phyloP scores from a whole-genome alignment of 1,140 invertebrate genomes.

The Pectinophora gossypiella region DNA sequence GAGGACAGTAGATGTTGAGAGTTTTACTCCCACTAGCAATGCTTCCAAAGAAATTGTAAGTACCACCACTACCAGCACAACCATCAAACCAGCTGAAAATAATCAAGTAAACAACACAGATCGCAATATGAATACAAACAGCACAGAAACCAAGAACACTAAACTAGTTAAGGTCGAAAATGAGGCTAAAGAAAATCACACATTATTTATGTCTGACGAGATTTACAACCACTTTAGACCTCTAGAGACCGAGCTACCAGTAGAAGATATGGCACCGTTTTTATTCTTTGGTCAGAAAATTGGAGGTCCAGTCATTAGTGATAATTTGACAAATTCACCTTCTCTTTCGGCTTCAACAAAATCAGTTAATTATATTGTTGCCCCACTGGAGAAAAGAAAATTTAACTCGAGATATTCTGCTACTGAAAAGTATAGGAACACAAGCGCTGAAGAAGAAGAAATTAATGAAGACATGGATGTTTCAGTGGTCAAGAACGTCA shows the following conservation, averaged over 20 bases:
- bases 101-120: slow-evolving; percentile 46
- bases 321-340: slow-evolving; percentile 64
- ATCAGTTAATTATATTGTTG: slow-evolving; percentile 67
- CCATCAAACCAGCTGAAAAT: slow-evolving; percentile 11
- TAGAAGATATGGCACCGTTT: slow-evolving; percentile 82
- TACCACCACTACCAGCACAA: not conserved
- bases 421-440: slow-evolving; percentile 67
- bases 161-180: slow-evolving; percentile 47
- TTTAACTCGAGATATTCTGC: slow-evolving; percentile 70
- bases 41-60: slow-evolving; percentile 20
- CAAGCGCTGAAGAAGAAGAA: slow-evolving; percentile 67
- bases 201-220: slow-evolving; percentile 76
- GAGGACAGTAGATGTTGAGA: slow-evolving; percentile 27
- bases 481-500: slow-evolving; percentile 71
- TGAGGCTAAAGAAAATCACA: slow-evolving; percentile 60
- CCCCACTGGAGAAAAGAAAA: slow-evolving; percentile 72
- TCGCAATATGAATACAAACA: slow-evolving; percentile 48
- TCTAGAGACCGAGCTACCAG: slow-evolving; percentile 77
- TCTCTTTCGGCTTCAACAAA: slow-evolving; percentile 72
- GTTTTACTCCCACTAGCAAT: slow-evolving; percentile 24
- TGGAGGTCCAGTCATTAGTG: slow-evolving; percentile 53
- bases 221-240: slow-evolving; percentile 79
- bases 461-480: slow-evolving; percentile 75
- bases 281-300: slow-evolving; percentile 83
- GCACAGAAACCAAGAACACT: slow-evolving; percentile 45